Percentiles rank a stretch among this genome's conserved stretches.
phyloP scores from a whole-genome alignment of 2,113 vertebrate species.

The Toxostoma redivivum region DNA sequence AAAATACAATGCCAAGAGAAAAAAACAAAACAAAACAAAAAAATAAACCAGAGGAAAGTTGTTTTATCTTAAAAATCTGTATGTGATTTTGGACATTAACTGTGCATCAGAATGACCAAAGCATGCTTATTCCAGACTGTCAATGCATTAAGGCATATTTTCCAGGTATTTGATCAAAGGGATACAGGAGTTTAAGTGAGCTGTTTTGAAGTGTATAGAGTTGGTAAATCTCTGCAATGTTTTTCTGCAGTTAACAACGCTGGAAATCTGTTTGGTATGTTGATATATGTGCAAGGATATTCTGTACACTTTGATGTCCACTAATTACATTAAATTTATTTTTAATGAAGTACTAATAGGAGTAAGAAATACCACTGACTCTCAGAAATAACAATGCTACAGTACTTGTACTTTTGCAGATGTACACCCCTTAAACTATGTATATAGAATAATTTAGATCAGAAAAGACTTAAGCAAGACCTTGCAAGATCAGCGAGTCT shows the following conservation, averaged over 20 bases:
- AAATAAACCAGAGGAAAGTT: not conserved
- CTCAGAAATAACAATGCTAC: not conserved
- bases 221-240: conserved; percentile 28
- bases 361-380: not conserved
- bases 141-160: conserved; percentile 44
- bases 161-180: conserved; percentile 64
- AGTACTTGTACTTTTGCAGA: not conserved
- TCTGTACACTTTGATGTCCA: conserved; percentile 50
- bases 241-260: conserved; percentile 15
- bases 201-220: conserved; percentile 41
- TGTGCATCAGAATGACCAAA: conserved; percentile 30
- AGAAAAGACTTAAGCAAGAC: not conserved
- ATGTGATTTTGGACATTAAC: conserved; percentile 46
- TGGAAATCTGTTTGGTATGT: not conserved
- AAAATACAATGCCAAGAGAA: not conserved
- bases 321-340: conserved; percentile 17
- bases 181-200: conserved; percentile 16
- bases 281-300: conserved; percentile 45
- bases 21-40: not conserved
- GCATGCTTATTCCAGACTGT: conserved; percentile 39
- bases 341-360: conserved; percentile 49
- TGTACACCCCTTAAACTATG: not conserved
- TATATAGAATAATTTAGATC: not conserved
- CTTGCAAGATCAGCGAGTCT: not conserved
- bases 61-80: conserved; percentile 47